Evolutionary conservation across 2,888 invertebrate genomes (phyloP).

Genomic region (Epiperipatus broadwayi): DNA sequence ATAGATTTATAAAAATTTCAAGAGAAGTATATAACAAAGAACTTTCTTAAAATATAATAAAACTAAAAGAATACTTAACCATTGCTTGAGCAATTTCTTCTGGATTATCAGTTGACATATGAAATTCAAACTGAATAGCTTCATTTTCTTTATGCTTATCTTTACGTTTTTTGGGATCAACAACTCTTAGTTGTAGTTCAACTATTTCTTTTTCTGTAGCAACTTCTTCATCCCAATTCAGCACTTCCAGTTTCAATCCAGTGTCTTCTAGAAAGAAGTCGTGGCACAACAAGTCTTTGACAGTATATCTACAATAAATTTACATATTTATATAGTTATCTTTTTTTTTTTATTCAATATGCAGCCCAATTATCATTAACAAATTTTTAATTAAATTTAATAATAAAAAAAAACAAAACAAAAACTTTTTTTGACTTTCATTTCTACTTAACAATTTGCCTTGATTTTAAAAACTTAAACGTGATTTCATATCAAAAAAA

Average conservation of each 20-base stretch:
- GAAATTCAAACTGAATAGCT: constrained; percentile 96
- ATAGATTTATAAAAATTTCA: background rate
- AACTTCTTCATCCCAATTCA: constrained; percentile 37
- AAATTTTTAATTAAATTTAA: too few species aligned
- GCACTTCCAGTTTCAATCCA: constrained; percentile 52
- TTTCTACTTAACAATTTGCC: too few species aligned
- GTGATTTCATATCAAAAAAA: too few species aligned
- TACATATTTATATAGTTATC: background rate
- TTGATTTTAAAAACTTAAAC: too few species aligned
- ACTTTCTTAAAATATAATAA: constrained; percentile 13
- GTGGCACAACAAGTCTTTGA: constrained; percentile 78
- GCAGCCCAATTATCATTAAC: too few species aligned
- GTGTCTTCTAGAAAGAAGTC: constrained; percentile 95
- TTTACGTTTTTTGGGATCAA: constrained; percentile 89
- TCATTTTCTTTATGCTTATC: constrained; percentile 97
- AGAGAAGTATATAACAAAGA: background rate
- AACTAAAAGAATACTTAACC: constrained; percentile 36
- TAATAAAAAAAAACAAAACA: too few species aligned
- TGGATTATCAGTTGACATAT: constrained; percentile 69
- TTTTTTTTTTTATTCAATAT: background rate
- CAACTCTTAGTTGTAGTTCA: constrained; percentile 73
- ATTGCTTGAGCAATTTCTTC: constrained; percentile 87
- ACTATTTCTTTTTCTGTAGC: constrained; percentile 39
- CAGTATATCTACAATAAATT: constrained; percentile 50
- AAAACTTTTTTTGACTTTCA: too few species aligned